These are phyloP conservation scores for Halcyon chelicuti DNA, from an alignment of 2,797 vertebrate species.

Conservation along the genomic window DNA sequence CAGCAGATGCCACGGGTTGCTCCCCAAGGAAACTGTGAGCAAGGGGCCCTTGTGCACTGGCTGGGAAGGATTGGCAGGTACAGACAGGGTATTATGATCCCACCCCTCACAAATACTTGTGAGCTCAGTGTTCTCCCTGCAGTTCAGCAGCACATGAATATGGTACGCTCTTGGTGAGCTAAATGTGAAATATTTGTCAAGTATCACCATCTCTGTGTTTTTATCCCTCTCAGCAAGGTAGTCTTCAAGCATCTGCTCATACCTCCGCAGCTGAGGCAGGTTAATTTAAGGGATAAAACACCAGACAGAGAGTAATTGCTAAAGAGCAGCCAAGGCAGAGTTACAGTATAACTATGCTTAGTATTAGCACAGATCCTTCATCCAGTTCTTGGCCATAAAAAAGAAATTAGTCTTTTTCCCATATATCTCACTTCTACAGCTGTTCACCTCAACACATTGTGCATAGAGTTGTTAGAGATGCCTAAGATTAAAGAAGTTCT, in stretches of 20 bases:
- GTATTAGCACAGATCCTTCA: neutral
- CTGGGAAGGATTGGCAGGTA: neutral
- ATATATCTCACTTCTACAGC: neutral
- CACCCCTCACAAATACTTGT: neutral
- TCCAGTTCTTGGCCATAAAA: slow-evolving; percentile 2
- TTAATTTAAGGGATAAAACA: slow-evolving; percentile 8
- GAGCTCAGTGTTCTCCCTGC: neutral
- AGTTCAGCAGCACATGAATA: neutral
- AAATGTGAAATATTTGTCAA: neutral
- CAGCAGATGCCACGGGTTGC: accelerated
- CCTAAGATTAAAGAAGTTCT: neutral
- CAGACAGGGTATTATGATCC: neutral
- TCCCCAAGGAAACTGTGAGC: neutral
- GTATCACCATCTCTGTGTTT: neutral
- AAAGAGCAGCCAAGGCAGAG: slow-evolving; percentile 12
- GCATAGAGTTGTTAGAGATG: slow-evolving; percentile 11
- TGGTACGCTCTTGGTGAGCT: neutral
- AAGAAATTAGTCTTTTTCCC: slow-evolving; percentile 11
- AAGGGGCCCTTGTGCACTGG: neutral
- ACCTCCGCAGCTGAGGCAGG: slow-evolving; percentile 16
- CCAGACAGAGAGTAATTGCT: neutral
- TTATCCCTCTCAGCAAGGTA: neutral
- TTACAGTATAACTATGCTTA: neutral
- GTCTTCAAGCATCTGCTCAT: slow-evolving; percentile 5
- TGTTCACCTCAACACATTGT: neutral